These are phyloP conservation scores for Eremophila alpestris DNA, from an alignment of 2,797 vertebrate genomes.

Conservation along the genomic window DNA sequence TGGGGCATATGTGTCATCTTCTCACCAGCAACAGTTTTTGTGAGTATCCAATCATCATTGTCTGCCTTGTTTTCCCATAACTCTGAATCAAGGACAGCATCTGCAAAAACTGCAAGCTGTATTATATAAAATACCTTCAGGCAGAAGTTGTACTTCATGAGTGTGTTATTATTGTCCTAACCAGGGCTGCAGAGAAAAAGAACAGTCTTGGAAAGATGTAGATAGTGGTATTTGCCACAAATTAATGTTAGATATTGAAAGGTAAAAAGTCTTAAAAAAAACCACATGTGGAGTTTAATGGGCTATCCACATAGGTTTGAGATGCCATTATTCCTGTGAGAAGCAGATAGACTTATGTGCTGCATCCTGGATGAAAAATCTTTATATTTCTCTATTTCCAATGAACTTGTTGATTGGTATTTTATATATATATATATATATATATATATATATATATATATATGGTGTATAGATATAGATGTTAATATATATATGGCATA, in stretches of 20 bases:
- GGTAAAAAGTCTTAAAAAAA: neutral
- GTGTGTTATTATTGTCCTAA: neutral
- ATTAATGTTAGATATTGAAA: neutral
- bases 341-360: neutral
- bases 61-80: neutral
- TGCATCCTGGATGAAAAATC: neutral
- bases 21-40: neutral
- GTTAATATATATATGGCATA: neutral
- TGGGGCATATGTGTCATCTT: neutral
- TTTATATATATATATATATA: neutral
- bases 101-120: neutral
- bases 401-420: neutral
- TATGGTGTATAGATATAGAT: neutral
- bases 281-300: neutral
- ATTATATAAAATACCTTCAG: neutral
- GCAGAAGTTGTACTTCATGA: neutral
- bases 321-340: neutral
- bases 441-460: neutral
- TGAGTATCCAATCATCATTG: neutral
- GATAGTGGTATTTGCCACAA: neutral
- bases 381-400: neutral
- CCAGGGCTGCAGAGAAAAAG: neutral
- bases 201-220: neutral
- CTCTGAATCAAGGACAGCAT: neutral
- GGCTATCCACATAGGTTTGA: neutral